Base-by-base conservation (phyloP, 2,888 invertebrate species). In the Acanthosoma haemorrhoidale region DNA sequence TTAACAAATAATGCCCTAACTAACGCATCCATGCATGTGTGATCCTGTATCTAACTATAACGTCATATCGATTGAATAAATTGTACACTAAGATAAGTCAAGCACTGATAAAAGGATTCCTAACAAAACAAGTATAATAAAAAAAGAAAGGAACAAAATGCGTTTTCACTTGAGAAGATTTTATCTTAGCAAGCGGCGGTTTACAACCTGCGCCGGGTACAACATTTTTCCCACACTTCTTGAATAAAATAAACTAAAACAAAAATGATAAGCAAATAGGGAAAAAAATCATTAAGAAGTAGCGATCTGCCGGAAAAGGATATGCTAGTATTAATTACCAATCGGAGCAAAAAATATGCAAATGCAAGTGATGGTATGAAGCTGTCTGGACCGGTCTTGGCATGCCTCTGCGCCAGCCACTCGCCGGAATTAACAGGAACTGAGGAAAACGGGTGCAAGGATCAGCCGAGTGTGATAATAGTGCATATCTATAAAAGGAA, bases 291-390 rank as follows among this genome's bases (percentile, higher is more conserved):
- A 25, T 25, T 51, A 25, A 51, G 25, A 6, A 18, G 51, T 51
- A 51, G n/a, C 51, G 51, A 51, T 51, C n/a, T 11, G 29, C 51
- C 51, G 51, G 51, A 51, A 51, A 43, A 51, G 51, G 25, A 51
- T 51, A 51, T 51, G 51, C 51, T 25, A 51, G 51, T 51, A 51
- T 51, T 51, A 51, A 51, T 51, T 51, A 51, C 51, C 51, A 25
- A 51, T 51, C 25, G 25, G 51, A 51, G 51, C 51, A 51, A 51
- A 51, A 51, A 25, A 43, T 51, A 51, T 51, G 51, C 51, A 25
- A 51, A 51, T 51, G n/a, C n/a, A 3, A 4, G 21, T 11, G 43
- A 43, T 43, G 43, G 21, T 21, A 51, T 51, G 51, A 29, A 51
- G 25, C 51, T 9, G 25, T 25, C 18, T n/a, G 51, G 51, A 51